phyloP scores from a whole-genome alignment of 2,888 invertebrate genomes.

The Lasioglossum vierecki region DNA sequence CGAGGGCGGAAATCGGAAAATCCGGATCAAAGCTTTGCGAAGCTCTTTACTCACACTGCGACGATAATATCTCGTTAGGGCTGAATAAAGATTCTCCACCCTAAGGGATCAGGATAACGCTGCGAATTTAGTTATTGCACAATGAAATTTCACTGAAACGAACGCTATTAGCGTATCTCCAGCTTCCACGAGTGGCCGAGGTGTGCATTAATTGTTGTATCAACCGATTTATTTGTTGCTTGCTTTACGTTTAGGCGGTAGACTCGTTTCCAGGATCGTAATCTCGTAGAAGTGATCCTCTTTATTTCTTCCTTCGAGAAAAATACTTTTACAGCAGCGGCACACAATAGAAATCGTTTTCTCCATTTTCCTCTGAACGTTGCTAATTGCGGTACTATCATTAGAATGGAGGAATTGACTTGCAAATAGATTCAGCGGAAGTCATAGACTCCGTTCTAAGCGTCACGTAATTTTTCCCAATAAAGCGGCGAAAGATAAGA shows the following conservation, averaged over 20 bases:
- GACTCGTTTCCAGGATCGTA: too few relatives aligned
- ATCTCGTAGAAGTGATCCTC: not conserved
- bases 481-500: constrained; percentile 25
- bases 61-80: constrained; percentile 38
- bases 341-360: not conserved
- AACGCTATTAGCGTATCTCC: not conserved
- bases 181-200: not conserved
- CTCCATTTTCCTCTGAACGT: not conserved
- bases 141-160: not conserved
- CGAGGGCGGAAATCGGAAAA: constrained; percentile 60
- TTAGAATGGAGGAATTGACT: constrained; percentile 40
- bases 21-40: constrained; percentile 50
- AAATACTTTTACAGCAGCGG: not conserved
- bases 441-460: not conserved
- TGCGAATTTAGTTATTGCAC: constrained; percentile 29
- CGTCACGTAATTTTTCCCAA: constrained; percentile 24
- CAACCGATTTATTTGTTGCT: not conserved
- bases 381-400: not conserved
- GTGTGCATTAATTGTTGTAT: not conserved
- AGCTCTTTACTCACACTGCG: constrained; percentile 20
- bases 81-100: constrained; percentile 28
- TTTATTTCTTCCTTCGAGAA: not conserved
- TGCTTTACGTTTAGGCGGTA: not conserved
- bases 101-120: not conserved
- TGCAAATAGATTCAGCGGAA: constrained; percentile 48